Percentiles rank a stretch among this genome's conserved stretches.
Evolutionary conservation across 35 echinoderm and acorn worm genomes (phyloP).

Genomic region (Heliocidaris tuberculata): DNA sequence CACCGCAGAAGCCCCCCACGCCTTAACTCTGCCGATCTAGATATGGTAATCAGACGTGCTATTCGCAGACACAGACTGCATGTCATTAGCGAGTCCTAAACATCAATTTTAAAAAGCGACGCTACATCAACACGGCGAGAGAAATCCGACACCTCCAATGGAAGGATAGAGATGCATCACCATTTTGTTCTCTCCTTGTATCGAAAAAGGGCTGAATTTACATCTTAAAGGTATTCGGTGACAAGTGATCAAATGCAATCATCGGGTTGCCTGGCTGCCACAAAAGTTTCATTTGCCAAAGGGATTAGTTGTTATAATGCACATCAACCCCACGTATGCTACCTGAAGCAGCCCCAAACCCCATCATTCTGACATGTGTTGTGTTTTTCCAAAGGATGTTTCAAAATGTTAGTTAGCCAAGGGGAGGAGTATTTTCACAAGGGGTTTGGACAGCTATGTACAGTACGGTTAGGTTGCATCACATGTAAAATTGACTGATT

Average conservation of each 20-base stretch:
- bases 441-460: not conserved
- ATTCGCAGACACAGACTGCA: slow-evolving; percentile 28
- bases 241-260: slow-evolving; percentile 10
- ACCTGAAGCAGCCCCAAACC: not conserved
- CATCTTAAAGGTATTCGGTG: slow-evolving; percentile 6
- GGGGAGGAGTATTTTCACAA: not conserved
- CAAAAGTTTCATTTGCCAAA: slow-evolving; percentile 11
- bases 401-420: not conserved
- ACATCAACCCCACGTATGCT: not conserved
- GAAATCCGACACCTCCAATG: slow-evolving; percentile 23
- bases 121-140: slow-evolving; percentile 35
- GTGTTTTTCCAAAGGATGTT: not conserved
- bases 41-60: slow-evolving; percentile 32
- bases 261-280: not conserved
- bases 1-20: slow-evolving; percentile 9
- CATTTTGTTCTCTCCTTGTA: slow-evolving; percentile 4
- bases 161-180: slow-evolving; percentile 13
- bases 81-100: slow-evolving; percentile 37
- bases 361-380: not conserved
- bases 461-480: not conserved
- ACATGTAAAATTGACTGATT: not conserved
- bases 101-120: slow-evolving; percentile 35
- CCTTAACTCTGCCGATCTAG: not conserved
- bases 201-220: not conserved
- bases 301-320: not conserved